Evolutionary conservation across 2,888 invertebrate genomes (phyloP), one percentile per base, ranked within the genome.

Genomic region (Drosophila emarginata): DNA sequence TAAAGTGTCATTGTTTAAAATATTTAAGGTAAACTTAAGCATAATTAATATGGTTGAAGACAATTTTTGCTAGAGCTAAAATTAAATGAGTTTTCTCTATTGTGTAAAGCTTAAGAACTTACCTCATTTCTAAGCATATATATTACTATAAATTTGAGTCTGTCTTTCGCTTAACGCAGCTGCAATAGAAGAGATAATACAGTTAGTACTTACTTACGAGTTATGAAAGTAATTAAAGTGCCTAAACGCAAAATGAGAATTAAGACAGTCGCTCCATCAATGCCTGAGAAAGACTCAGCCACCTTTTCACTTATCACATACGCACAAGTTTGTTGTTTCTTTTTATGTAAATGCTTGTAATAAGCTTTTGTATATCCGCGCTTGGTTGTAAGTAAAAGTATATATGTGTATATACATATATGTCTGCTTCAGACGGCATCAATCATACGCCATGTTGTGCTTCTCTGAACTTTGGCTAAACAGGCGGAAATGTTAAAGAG

Each of bases 401-500:
- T 61, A 5, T 23, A 4, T 50, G 61, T 61, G 26, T 23, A 4
- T 2, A 23, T 3, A 26, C 32, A 39, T 59, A 45, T 39, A 53
- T 53, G 37, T 63, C 67, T 68, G 62, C 58, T 52, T 52, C 54
- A 76, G 84, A 84, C 79, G 80, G 79, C 85, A 85, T 85, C 87
- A 88, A 88, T 85, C 85, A 85, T 84, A 78, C 75, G 84, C 73
- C 79, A 78, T 74, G 87, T 72, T 77, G 84, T 83, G 67, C 74
- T 66, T 73, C 73, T 61, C 59, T 83, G 80, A 83, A 79, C 77
- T 75, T 83, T 72, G 88, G 80, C 77, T 85, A 87, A 84, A 82
- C 56, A 71, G 79, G 79, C 76, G 88, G 87, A 83, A 88, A 77
- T 77, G 82, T 69, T 74, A 67, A 75, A 65, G 64, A 53, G 67